Percentiles rank a stretch among this genome's conserved stretches.
Conservation (phyloP, 2,113 vertebrate genomes). For the Pterocles burchelli region DNA sequence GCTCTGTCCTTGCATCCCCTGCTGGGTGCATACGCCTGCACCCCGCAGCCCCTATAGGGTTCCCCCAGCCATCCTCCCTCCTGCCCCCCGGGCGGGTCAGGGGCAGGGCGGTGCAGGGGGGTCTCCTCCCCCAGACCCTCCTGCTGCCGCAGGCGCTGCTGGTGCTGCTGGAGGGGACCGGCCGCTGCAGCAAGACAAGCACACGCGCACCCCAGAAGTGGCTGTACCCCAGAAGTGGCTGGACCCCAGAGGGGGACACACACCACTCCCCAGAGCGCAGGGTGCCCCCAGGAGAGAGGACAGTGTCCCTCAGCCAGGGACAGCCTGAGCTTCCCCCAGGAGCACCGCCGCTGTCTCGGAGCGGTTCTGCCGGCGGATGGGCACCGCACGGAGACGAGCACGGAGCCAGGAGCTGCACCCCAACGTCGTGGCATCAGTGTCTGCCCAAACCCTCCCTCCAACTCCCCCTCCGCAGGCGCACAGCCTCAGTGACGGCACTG, state of each 20-base stretch:
- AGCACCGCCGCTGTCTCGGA: not conserved
- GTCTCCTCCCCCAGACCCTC: not conserved
- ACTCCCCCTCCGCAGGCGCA: not conserved
- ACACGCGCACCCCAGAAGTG: rapidly evolving
- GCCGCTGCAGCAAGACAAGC: not conserved
- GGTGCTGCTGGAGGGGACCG: rapidly evolving
- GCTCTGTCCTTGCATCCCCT: too few species aligned
- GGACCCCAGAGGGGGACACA: rapidly evolving
- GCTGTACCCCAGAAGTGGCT: rapidly evolving
- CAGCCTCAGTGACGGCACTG: not conserved
- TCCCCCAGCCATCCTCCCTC: not conserved
- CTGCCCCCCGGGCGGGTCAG: not conserved
- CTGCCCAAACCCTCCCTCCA: not conserved
- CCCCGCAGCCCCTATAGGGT: too few species aligned
- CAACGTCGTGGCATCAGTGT: rapidly evolving
- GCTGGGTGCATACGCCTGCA: too few species aligned
- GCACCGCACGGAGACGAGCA: not conserved
- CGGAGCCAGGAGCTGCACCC: too few species aligned
- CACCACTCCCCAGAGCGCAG: rapidly evolving
- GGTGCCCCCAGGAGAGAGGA: not conserved
- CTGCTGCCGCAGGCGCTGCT: not conserved
- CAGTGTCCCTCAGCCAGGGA: rapidly evolving
- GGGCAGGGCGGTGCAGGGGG: rapidly evolving
- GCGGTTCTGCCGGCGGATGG: not conserved
- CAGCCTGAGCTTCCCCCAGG: too few species aligned